phyloP scores from a whole-genome alignment of 2,113 vertebrate genomes.

The Tenebrosternarchus preto region DNA sequence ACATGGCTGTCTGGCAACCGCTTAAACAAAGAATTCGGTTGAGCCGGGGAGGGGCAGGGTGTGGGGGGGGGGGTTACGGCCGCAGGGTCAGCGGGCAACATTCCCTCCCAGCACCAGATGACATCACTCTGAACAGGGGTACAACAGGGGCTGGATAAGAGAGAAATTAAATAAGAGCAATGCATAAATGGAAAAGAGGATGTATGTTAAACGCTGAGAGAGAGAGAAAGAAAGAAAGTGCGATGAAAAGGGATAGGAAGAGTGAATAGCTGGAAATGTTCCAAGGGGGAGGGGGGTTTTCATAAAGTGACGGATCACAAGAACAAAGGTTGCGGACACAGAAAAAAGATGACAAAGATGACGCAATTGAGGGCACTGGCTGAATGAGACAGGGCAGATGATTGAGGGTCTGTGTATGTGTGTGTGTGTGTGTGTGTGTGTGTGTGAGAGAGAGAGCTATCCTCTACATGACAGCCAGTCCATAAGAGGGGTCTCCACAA shows the following conservation, averaged over 20 bases:
- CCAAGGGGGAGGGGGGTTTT: not conserved
- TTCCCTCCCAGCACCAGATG: conserved; percentile 73
- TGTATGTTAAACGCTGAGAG: not conserved
- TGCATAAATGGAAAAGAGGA: not conserved
- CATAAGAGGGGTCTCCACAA: conserved; percentile 24
- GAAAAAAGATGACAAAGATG: conserved; percentile 2
- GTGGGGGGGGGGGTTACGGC: conserved; percentile 56
- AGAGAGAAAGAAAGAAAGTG: not conserved
- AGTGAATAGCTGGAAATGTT: not conserved
- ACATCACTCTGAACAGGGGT: conserved; percentile 64
- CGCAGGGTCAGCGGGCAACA: conserved; percentile 73
- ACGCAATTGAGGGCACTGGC: conserved; percentile 15
- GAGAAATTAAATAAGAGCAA: conserved; percentile 17
- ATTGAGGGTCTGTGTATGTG: conserved; percentile 34
- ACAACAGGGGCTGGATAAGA: conserved; percentile 19
- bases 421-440: not conserved
- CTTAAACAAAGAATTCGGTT: conserved; percentile 72
- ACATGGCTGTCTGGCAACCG: conserved; percentile 48
- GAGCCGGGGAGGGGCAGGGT: conserved; percentile 51
- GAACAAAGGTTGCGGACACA: not conserved
- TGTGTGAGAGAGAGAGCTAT: not conserved
- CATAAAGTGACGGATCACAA: not conserved
- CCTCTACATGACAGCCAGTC: conserved; percentile 7
- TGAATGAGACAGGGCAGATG: conserved; percentile 5
- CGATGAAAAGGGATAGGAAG: not conserved